Conservation (phyloP, 2,888 invertebrate genomes). For the Siphonodentalium dalli region DNA sequence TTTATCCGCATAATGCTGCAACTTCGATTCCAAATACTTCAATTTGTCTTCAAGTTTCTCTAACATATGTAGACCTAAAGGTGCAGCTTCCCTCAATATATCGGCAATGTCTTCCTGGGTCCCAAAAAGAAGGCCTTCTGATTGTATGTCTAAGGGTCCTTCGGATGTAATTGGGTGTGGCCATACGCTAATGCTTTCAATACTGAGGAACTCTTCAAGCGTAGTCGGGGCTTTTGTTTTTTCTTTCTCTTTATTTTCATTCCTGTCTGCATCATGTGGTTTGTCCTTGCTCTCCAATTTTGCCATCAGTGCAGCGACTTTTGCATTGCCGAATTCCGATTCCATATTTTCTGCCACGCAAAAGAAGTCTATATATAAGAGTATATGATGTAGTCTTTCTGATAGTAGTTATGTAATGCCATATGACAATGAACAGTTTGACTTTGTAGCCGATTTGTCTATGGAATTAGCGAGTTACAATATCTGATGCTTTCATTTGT, state of each 20-base stretch:
- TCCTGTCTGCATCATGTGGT: constrained; percentile 24
- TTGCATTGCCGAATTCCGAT: too few relatives aligned
- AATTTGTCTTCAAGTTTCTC: constrained; percentile 47
- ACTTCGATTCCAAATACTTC: constrained; percentile 40
- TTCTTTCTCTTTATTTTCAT: constrained; percentile 15
- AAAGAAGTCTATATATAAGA: too few relatives aligned
- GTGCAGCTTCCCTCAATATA: constrained; percentile 53
- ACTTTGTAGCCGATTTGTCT: too few relatives aligned
- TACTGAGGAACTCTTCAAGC: constrained; percentile 43
- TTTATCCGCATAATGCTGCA: constrained; percentile 47
- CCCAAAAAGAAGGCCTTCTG: constrained; percentile 47
- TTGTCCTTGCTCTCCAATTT: constrained; percentile 28
- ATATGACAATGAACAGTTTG: too few relatives aligned
- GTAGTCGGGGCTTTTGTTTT: constrained; percentile 39
- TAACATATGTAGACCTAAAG: constrained; percentile 46
- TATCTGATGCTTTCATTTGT: too few relatives aligned
- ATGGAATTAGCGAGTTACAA: too few relatives aligned
- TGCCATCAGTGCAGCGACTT: constrained; percentile 41
- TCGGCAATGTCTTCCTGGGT: constrained; percentile 47
- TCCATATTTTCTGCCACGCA: too few relatives aligned
- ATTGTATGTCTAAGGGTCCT: constrained; percentile 49
- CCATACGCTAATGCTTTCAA: constrained; percentile 52
- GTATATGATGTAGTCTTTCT: too few relatives aligned
- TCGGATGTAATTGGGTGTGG: constrained; percentile 53
- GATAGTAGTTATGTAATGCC: too few relatives aligned